phyloP scores from a whole-genome alignment of 2,113 vertebrate genomes.

The Raphicerus campestris region DNA sequence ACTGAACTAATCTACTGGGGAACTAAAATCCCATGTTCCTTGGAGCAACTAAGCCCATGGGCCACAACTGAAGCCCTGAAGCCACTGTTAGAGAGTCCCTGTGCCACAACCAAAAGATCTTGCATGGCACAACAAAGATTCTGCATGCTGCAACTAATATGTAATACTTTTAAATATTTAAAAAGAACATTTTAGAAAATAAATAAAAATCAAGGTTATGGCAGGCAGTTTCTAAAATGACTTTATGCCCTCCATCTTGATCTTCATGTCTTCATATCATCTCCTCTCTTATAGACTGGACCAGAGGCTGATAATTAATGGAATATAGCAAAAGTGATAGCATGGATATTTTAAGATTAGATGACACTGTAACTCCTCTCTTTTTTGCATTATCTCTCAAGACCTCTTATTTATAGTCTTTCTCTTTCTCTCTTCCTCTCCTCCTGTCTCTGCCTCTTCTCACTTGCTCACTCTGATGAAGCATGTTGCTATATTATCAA shows the following conservation, averaged over 20 bases:
- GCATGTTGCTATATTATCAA: not conserved
- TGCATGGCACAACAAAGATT: not conserved
- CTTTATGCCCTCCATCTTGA: not conserved
- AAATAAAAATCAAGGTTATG: not conserved
- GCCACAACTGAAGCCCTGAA: not conserved
- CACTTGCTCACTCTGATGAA: not conserved
- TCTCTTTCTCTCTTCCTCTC: not conserved
- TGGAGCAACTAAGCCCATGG: not conserved
- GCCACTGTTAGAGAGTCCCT: not conserved
- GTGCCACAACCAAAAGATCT: not conserved
- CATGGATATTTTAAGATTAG: not conserved
- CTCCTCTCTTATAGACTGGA: not conserved
- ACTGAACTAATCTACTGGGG: not conserved
- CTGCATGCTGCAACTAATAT: not conserved
- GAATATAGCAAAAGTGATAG: not conserved
- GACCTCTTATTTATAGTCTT: not conserved
- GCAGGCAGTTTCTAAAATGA: not conserved
- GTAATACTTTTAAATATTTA: not conserved
- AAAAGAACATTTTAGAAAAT: not conserved
- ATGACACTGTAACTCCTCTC: not conserved
- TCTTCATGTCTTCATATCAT: not conserved
- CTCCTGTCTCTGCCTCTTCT: not conserved
- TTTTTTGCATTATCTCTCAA: not conserved
- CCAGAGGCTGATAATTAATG: not conserved
- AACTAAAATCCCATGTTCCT: not conserved